These are phyloP conservation scores for Muscina levida DNA, from an alignment of 2,888 invertebrate genomes.

Conservation along the genomic window DNA sequence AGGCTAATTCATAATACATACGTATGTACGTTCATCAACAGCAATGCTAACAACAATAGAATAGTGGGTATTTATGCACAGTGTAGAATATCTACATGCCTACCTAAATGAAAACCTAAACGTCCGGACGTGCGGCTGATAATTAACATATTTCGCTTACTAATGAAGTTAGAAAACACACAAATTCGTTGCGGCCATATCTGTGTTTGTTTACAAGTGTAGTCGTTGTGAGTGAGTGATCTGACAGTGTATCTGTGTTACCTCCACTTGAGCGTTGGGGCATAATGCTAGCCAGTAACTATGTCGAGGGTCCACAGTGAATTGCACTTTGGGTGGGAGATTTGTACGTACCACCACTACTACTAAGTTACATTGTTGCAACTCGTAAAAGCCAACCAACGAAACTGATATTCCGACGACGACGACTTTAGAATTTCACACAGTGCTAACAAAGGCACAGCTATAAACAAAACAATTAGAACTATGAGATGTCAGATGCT, in stretches of 20 bases:
- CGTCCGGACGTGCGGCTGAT: conserved; percentile 55
- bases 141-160: conserved; percentile 56
- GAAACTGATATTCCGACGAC: conserved; percentile 14
- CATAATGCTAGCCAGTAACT: neutral
- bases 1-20: conserved; percentile 54
- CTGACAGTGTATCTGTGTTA: conserved; percentile 29
- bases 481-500: conserved; percentile 5
- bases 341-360: neutral
- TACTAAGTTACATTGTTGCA: too few relatives aligned
- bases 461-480: conserved; percentile 45
- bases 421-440: conserved; percentile 4
- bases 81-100: conserved; percentile 25
- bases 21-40: neutral
- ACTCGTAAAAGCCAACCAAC: neutral
- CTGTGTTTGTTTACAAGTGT: neutral
- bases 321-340: neutral
- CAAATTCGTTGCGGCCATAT: neutral
- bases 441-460: conserved; percentile 14
- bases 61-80: neutral
- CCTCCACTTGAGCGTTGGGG: conserved; percentile 12
- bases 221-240: neutral
- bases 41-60: neutral
- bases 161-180: conserved; percentile 52
- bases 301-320: too few relatives aligned
- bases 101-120: conserved; percentile 30